A percentile compares a stretch with the other conserved stretches of the same genome.
Conservation (phyloP, 2,888 invertebrate genomes). For the Dioctria linearis region DNA sequence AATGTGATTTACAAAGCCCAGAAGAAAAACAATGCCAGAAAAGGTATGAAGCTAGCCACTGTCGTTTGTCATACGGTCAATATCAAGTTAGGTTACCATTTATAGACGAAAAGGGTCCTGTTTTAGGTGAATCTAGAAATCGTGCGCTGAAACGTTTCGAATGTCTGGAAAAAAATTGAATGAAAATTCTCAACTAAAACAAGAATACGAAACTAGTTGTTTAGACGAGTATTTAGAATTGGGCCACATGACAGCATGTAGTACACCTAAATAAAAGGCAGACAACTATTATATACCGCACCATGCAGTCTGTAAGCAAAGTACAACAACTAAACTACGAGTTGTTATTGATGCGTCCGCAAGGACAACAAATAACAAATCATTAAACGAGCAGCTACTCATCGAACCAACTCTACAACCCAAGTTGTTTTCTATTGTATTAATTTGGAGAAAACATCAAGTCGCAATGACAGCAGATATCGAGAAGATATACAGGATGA, state of each 20-base stretch:
- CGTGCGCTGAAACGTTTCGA: background rate
- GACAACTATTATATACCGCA: background rate
- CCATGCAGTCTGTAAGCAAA: background rate
- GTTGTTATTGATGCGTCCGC: no score
- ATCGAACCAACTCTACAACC: background rate
- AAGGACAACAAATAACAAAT: background rate
- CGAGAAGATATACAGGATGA: no score
- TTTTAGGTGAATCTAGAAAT: no score
- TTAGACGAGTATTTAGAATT: no score
- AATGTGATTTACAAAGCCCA: no score
- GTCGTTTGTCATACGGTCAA: background rate
- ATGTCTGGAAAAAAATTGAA: background rate
- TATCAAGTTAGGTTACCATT: background rate
- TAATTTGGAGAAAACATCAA: no score
- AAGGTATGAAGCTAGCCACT: no score
- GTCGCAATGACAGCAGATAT: no score
- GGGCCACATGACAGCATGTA: no score
- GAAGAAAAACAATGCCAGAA: no score
- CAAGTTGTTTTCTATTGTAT: no score
- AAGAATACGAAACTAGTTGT: background rate
- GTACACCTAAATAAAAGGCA: background rate
- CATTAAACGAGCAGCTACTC: constrained; percentile 15
- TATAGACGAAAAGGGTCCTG: background rate
- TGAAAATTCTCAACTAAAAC: background rate
- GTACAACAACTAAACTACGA: no score